phyloP scores from a whole-genome alignment of 2,113 vertebrate species.

The Sialia sialis region DNA sequence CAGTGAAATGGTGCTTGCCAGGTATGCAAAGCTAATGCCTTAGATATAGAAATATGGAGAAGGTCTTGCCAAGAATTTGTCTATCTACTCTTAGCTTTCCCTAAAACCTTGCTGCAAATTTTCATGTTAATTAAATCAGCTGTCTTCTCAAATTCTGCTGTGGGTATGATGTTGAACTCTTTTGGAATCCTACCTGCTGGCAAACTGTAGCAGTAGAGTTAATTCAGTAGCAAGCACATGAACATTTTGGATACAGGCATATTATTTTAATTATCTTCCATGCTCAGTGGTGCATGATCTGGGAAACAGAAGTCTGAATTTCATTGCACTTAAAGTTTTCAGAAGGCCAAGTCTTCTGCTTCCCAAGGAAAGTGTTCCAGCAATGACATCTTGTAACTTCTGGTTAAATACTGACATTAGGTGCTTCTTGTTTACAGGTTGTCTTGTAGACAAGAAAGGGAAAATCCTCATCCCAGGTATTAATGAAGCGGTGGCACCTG shows the following conservation, averaged over 20 bases:
- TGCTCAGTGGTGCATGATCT: not conserved
- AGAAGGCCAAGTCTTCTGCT: not conserved
- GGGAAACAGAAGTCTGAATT: not conserved
- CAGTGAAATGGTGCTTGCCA: not conserved
- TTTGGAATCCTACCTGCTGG: not conserved
- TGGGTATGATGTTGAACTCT: not conserved
- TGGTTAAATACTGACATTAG: not conserved
- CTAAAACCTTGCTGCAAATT: not conserved
- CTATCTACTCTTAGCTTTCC: not conserved
- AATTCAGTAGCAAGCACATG: not conserved
- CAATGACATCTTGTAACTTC: not conserved
- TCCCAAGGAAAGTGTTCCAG: not conserved
- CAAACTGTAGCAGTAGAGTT: not conserved
- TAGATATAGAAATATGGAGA: not conserved
- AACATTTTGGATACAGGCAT: not conserved
- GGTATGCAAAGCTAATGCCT: not conserved
- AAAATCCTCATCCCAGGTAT: conserved; percentile 86
- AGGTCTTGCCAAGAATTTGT: not conserved
- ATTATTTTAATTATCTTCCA: rapidly evolving
- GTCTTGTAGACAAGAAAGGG: conserved; percentile 81
- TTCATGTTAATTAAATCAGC: not conserved
- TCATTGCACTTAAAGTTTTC: not conserved
- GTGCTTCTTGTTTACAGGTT: conserved; percentile 66
- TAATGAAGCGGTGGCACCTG: conserved; percentile 76
- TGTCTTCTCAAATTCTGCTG: not conserved